Evolutionary conservation across 1,140 invertebrate species (phyloP).

Genomic region (Sesamia nonagrioides): DNA sequence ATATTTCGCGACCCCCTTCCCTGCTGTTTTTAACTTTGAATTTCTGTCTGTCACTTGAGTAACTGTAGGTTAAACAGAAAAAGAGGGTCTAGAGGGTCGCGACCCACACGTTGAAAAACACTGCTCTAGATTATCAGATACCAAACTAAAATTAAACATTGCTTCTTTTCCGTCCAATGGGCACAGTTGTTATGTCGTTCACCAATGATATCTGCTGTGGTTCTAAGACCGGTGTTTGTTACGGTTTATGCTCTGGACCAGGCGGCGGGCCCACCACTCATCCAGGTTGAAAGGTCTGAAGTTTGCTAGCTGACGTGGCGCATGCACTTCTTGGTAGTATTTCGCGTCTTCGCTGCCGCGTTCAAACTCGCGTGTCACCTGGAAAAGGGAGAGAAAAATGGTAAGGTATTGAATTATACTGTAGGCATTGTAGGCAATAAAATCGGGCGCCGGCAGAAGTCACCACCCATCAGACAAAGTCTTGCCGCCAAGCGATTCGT

Average conservation of each 20-base stretch:
- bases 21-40: too few relatives aligned
- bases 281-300: slow-evolving; percentile 85
- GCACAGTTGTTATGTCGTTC: slow-evolving; percentile 36
- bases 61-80: too few relatives aligned
- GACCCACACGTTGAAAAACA: too few relatives aligned
- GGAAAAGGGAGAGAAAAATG: slow-evolving; percentile 49
- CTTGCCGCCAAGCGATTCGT: too few relatives aligned
- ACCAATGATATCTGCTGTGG: slow-evolving; percentile 11
- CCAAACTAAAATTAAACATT: slow-evolving; percentile 31
- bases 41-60: too few relatives aligned
- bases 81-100: too few relatives aligned
- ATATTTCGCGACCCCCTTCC: too few relatives aligned
- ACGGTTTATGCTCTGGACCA: slow-evolving; percentile 80
- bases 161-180: slow-evolving; percentile 27
- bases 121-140: background rate
- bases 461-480: too few relatives aligned
- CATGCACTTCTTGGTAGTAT: slow-evolving; percentile 78
- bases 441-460: too few relatives aligned
- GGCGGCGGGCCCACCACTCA: slow-evolving; percentile 79
- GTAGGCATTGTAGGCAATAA: too few relatives aligned
- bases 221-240: slow-evolving; percentile 85
- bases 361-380: slow-evolving; percentile 83
- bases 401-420: background rate
- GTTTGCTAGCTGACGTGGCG: slow-evolving; percentile 76
- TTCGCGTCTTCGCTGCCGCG: slow-evolving; percentile 77